A percentile compares a stretch with the other conserved stretches of the same genome.
phyloP scores from a whole-genome alignment of 53 echinoderm and acorn worm genomes.

The Paracentrotus lividus region DNA sequence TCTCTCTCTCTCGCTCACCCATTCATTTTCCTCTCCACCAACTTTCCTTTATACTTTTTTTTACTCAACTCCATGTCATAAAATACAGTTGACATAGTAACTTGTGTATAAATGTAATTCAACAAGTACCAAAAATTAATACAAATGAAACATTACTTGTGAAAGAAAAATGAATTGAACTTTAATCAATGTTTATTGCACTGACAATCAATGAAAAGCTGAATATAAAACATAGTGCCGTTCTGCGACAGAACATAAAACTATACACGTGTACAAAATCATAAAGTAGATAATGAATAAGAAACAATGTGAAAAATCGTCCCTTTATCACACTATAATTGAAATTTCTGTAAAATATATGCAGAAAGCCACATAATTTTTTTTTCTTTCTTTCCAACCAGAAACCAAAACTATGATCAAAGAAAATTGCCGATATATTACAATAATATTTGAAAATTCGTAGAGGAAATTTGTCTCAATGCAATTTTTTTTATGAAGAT shows the following conservation, averaged over 20 bases:
- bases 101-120: not conserved
- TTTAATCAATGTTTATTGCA: conserved; percentile 55
- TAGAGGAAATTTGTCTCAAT: too few species aligned
- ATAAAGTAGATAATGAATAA: not conserved
- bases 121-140: not conserved
- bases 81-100: not conserved
- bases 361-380: not conserved
- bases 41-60: not conserved
- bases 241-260: conserved; percentile 19
- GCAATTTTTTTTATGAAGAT: too few species aligned
- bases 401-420: not conserved
- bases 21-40: too few species aligned
- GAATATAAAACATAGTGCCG: conserved; percentile 29
- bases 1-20: not conserved
- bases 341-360: not conserved
- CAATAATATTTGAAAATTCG: not conserved
- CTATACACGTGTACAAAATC: not conserved
- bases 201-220: conserved; percentile 24
- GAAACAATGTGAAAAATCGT: not conserved
- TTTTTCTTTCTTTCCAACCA: not conserved
- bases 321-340: not conserved
- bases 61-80: not conserved
- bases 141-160: not conserved
- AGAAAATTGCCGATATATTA: not conserved
- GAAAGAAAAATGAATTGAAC: conserved; percentile 24